Conservation (phyloP, 2,113 vertebrate genomes). For the Indicator maculatus region DNA sequence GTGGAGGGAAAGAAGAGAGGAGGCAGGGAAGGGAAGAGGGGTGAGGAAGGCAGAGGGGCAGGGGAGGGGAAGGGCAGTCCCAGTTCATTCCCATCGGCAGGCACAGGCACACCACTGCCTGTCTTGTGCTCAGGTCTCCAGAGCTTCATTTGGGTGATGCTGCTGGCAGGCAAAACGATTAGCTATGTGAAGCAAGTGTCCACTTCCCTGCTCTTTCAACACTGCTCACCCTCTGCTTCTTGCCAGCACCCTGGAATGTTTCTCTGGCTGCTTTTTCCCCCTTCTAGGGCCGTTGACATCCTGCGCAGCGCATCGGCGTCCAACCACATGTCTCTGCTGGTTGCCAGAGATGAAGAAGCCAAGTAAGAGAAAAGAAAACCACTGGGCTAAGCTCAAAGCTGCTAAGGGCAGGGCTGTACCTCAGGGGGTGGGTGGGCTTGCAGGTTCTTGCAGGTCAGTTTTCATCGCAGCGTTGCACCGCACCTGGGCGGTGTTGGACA, state of each 20-base stretch:
- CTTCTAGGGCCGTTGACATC: conserved; percentile 85
- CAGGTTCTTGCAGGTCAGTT: background rate
- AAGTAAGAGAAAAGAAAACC: conserved; percentile 72
- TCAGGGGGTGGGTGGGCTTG: background rate
- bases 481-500: background rate
- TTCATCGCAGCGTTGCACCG: background rate
- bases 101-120: background rate
- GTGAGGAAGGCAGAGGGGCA: background rate
- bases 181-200: background rate
- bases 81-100: background rate
- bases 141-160: background rate
- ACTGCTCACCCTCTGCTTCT: background rate
- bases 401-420: background rate
- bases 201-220: background rate
- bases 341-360: conserved; percentile 84
- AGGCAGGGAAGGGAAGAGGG: no score
- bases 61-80: background rate
- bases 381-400: background rate
- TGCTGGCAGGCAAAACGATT: background rate
- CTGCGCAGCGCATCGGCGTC: conserved; percentile 83
- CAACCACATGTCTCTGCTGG: conserved; percentile 86
- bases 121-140: background rate
- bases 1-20: no score
- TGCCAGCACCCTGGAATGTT: background rate
- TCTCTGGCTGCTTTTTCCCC: background rate